phyloP scores from a whole-genome alignment of 2,888 invertebrate genomes.

The Parapristionchus giblindavisi region DNA sequence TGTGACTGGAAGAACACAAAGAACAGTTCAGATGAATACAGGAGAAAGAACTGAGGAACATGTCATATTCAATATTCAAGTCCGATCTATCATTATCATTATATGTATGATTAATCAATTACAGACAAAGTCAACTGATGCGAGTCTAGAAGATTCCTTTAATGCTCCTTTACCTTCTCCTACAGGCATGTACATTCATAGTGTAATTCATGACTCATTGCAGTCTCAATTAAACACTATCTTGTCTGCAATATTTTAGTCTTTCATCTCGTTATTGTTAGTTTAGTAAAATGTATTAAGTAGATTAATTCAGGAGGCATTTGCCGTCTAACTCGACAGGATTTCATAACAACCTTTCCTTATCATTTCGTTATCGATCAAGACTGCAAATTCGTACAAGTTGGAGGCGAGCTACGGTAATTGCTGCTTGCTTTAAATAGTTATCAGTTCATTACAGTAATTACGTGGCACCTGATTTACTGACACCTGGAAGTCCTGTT shows the following conservation, averaged over 20 bases:
- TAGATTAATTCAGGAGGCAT: neutral
- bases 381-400: constrained; percentile 65
- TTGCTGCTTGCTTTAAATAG: neutral
- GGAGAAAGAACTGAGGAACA: constrained; percentile 56
- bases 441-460: constrained; percentile 49
- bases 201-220: too few species aligned
- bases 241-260: too few species aligned
- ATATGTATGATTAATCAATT: too few species aligned
- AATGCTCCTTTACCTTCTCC: too few species aligned
- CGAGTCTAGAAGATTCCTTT: too few species aligned
- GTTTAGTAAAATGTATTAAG: too few species aligned
- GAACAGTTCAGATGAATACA: constrained; percentile 77
- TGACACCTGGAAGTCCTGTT: constrained; percentile 61
- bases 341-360: constrained; percentile 58
- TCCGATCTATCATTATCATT: too few species aligned
- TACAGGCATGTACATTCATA: too few species aligned
- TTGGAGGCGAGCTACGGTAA: constrained; percentile 63
- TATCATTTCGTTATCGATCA: constrained; percentile 67
- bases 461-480: constrained; percentile 61
- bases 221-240: too few species aligned
- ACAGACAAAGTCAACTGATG: too few species aligned
- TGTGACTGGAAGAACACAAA: constrained; percentile 82
- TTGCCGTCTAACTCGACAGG: constrained; percentile 39
- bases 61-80: constrained; percentile 62
- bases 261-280: too few species aligned